Evolutionary conservation across 2,797 vertebrate genomes (phyloP).

Genomic region (Ambastaia sidthimunki): DNA sequence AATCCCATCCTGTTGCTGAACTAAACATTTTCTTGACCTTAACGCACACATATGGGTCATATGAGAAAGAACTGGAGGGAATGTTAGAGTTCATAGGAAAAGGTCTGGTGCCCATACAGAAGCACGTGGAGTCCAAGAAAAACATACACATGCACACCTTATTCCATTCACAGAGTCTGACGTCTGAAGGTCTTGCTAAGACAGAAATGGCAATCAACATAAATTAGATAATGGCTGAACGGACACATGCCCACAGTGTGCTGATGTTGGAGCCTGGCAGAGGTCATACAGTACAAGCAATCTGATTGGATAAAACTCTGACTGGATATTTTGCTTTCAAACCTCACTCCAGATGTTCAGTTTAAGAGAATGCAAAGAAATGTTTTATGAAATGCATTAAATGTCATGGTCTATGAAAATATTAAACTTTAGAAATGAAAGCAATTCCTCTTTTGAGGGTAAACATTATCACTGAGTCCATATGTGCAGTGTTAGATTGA

Average conservation of each 20-base stretch:
- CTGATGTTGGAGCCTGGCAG: slow-evolving; percentile 73
- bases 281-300: slow-evolving; percentile 68
- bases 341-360: slow-evolving; percentile 80
- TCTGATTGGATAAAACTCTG: slow-evolving; percentile 62
- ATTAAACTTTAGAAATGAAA: slow-evolving; percentile 41
- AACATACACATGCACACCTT: slow-evolving; percentile 51
- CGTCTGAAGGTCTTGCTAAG: slow-evolving; percentile 47
- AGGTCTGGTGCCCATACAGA: slow-evolving; percentile 10
- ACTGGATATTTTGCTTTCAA: slow-evolving; percentile 77
- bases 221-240: slow-evolving; percentile 69
- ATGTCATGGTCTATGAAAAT: slow-evolving; percentile 64
- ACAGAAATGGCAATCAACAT: slow-evolving; percentile 64
- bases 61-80: slow-evolving; percentile 26
- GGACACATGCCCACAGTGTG: slow-evolving; percentile 72
- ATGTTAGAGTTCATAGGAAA: slow-evolving; percentile 26
- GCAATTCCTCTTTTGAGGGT: slow-evolving; percentile 18
- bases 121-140: slow-evolving; percentile 20
- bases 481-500: slow-evolving; percentile 26
- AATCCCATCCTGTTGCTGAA: slow-evolving; percentile 70
- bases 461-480: slow-evolving; percentile 28
- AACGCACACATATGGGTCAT: slow-evolving; percentile 53
- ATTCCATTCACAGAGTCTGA: slow-evolving; percentile 37
- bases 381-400: slow-evolving; percentile 66
- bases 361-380: slow-evolving; percentile 36
- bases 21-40: slow-evolving; percentile 69